Base-by-base conservation (phyloP, 64 coral and sea anemone species). In the Orbicella faveolata region DNA sequence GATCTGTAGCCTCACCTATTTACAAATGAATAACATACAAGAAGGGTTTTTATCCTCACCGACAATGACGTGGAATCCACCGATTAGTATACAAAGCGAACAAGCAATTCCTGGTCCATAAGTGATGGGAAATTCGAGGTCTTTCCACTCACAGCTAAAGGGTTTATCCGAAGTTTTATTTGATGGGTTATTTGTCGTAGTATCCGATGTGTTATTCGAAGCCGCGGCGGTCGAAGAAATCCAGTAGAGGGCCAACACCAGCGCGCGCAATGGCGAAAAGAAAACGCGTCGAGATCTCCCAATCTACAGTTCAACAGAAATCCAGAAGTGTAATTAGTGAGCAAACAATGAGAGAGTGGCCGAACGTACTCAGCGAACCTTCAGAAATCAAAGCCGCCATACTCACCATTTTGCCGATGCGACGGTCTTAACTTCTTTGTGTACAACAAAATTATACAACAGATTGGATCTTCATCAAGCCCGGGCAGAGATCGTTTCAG, bases 81-180 rank as follows among this genome's bases (percentile, higher is more conserved):
- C 94, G 64, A 95, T 76, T 25, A 95, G 16, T 19, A 95, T 41
- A 23, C 84, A 79, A 17, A 95, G 36, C 21, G 81, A 78, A 78
- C 84, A 88, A 84, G 94, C 94, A 78, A 95, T 95, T 34, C 64
- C 94, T 23, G 94, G 90, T 64, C 94, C 94, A 92, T 78, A 89
- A 0, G 94, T 89, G 6, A 95, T 95, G 12, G 94, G 90, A 41
- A 95, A 95, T 18, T 88, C 73, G 21, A 95, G 69, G 82, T 95
- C 94, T 61, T 89, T 88, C 94, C 94, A 95, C 16, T 95, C 87
- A 21, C 94, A 95, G 61, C 90, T 84, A 66, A 95, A 95, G 75
- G 69, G 63, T 30, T 81, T 80, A 19, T 25, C 75, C 19, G 75
- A 23, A 30, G 51, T 89, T 75, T 65, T 75, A 34, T 89, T 93